These are phyloP conservation scores for Drosophila tropicalis DNA, from an alignment of 1,140 invertebrate species.

Conservation along the genomic window DNA sequence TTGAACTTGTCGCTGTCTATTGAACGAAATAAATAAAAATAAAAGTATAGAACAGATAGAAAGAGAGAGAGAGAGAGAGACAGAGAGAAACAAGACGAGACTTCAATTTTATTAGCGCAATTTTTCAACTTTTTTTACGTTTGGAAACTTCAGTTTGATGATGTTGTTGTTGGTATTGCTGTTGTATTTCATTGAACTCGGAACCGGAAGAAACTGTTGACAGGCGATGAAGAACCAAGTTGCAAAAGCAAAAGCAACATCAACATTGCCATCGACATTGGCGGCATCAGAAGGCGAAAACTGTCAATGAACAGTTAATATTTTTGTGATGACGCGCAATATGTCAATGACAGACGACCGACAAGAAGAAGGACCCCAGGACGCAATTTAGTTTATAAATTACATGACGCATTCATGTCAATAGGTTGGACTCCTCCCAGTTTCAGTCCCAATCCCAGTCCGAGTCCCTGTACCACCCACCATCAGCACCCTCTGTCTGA, in stretches of 20 bases:
- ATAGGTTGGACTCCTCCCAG: slow-evolving; percentile 42
- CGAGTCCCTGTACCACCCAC: no score
- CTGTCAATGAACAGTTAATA: slow-evolving; percentile 78
- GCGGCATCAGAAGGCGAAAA: slow-evolving; percentile 24
- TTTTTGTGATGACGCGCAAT: slow-evolving; percentile 72
- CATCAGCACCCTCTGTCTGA: slow-evolving; percentile 25
- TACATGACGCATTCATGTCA: slow-evolving; percentile 56
- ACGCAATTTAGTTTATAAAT: slow-evolving; percentile 72
- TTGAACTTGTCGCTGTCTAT: slow-evolving; percentile 36
- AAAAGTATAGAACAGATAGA: not conserved
- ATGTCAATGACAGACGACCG: slow-evolving; percentile 67
- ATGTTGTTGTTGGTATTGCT: not conserved
- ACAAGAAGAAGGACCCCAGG: slow-evolving; percentile 16
- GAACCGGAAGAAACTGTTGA: slow-evolving; percentile 44
- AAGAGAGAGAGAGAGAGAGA: not conserved
- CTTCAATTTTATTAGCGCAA: slow-evolving; percentile 59
- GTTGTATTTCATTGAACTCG: slow-evolving; percentile 11
- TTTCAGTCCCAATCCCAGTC: not conserved
- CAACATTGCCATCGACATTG: not conserved
- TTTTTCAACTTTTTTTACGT: slow-evolving; percentile 59
- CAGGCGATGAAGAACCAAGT: slow-evolving; percentile 33
- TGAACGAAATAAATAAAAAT: slow-evolving; percentile 9
- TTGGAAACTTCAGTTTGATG: slow-evolving; percentile 2
- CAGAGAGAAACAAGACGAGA: slow-evolving; percentile 28
- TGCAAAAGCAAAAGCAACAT: not conserved